Percentiles rank a stretch among this genome's conserved stretches.
Evolutionary conservation across 2,888 invertebrate species (phyloP).

Genomic region (Ecliptopera silaceata): DNA sequence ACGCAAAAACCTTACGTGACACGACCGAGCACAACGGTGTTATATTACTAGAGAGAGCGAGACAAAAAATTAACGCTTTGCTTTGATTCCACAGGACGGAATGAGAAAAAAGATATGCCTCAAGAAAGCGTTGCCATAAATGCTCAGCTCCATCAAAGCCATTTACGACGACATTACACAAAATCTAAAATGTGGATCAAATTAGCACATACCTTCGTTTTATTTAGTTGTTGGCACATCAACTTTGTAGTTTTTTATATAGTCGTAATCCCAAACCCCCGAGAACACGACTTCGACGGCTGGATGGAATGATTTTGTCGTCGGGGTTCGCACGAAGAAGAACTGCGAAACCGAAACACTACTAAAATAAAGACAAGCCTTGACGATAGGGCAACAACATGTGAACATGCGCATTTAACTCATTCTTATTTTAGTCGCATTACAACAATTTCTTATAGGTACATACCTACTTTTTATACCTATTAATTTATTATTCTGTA

Average conservation of each 20-base stretch:
- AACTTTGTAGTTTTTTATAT: conserved; percentile 73
- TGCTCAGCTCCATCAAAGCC: conserved; percentile 67
- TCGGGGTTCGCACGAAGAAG: conserved; percentile 78
- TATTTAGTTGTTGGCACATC: conserved; percentile 79
- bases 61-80: conserved; percentile 71
- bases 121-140: conserved; percentile 82
- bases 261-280: conserved; percentile 81
- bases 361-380: conserved; percentile 58
- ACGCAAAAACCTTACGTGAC: conserved; percentile 82
- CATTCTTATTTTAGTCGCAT: conserved; percentile 61
- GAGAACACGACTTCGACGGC: conserved; percentile 82
- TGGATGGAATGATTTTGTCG: conserved; percentile 83
- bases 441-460: conserved; percentile 67
- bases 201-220: conserved; percentile 71
- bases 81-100: conserved; percentile 66
- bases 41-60: conserved; percentile 81
- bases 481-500: no score
- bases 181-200: conserved; percentile 49
- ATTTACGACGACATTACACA: conserved; percentile 60
- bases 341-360: conserved; percentile 56
- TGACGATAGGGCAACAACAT: conserved; percentile 40
- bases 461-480: conserved; percentile 10
- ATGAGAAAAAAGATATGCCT: conserved; percentile 72
- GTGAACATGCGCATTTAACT: conserved; percentile 45
- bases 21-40: conserved; percentile 83